Evolutionary conservation across 53 echinoderm and acorn worm species (phyloP), one percentile per base, ranked within the genome.

Genomic region (Stichopus horrens): DNA sequence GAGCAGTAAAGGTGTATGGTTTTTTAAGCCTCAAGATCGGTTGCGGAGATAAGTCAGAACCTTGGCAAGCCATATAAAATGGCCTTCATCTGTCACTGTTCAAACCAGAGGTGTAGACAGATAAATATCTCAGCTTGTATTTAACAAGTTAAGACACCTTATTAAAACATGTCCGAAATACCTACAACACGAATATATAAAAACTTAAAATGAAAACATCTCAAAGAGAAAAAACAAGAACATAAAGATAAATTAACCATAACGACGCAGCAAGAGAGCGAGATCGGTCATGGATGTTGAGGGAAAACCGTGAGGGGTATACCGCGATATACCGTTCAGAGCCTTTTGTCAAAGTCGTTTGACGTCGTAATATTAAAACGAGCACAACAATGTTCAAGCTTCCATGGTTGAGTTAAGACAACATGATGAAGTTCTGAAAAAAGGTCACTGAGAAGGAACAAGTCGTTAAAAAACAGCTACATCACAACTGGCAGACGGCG

Each of bases 91-190:
- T 71, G 71, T 71, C 71, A 71, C 71, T 71, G 71, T 71, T 71
- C 37, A 71, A 71, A 71, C 19, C 5, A 4, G 71, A 71, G 14
- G 71, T 16, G 71, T 13, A 16, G 71, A 71, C 18, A 71, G n/a
- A 71, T 13, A 71, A 71, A 71, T 13, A 63, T 63, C 71, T 71
- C 14, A 4, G n/a, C 37, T 37, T 5, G 57, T 51, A 18, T 56
- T 81, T 56, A 81, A 56, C 20, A 81, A 81, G 58, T 58, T 81
- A 56, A 22, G 81, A 81, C 81, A 81, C 81, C 81, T 81, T 81
- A 81, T 81, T 58, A 81, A 81, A 81, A 81, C 23, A 57, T 57
- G 58, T 81, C 57, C 81, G n/a, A 16, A 23, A 51, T 81, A 75
- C 52, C 23, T 21, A 37, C 37, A 37, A 37, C 37, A 37, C 37